A percentile compares a stretch with the other conserved stretches of the same genome.
phyloP scores from a whole-genome alignment of 1,140 invertebrate species.

The Camponotus floridanus region DNA sequence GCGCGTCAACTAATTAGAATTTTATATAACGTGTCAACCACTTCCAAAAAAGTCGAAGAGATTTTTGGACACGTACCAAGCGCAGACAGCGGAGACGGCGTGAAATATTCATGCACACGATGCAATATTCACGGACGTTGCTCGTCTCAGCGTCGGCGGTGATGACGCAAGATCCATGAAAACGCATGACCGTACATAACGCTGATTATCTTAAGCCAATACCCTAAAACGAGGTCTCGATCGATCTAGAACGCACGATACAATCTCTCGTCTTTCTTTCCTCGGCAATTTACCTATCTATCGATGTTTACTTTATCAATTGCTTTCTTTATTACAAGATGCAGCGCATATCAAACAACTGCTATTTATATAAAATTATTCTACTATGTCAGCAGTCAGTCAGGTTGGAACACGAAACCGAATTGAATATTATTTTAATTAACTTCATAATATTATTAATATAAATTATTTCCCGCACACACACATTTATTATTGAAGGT shows the following conservation, averaged over 20 bases:
- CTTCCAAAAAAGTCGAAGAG: constrained; percentile 14
- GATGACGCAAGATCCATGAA: constrained; percentile 67
- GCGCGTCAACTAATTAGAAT: neutral
- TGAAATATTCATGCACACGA: constrained; percentile 55
- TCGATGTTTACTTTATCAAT: constrained; percentile 10
- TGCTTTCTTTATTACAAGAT: neutral
- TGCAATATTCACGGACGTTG: constrained; percentile 50
- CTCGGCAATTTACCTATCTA: neutral
- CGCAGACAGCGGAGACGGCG: neutral
- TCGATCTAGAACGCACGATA: constrained; percentile 29
- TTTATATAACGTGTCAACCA: constrained; percentile 2
- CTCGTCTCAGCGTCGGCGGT: constrained; percentile 30
- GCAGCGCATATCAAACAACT: neutral
- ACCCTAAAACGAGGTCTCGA: constrained; percentile 52
- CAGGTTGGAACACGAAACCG: too few relatives aligned
- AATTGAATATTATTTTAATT: neutral
- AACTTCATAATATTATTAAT: neutral
- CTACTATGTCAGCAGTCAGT: too few relatives aligned
- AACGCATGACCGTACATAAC: constrained; percentile 69
- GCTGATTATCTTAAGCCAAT: constrained; percentile 68
- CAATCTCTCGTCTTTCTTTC: neutral
- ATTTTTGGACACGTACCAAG: constrained; percentile 46
- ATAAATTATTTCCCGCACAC: neutral
- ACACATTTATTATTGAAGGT: neutral
- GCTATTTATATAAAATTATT: neutral